phyloP scores from a whole-genome alignment of 2,797 vertebrate species.

The Ctenopoma kingsleyae region DNA sequence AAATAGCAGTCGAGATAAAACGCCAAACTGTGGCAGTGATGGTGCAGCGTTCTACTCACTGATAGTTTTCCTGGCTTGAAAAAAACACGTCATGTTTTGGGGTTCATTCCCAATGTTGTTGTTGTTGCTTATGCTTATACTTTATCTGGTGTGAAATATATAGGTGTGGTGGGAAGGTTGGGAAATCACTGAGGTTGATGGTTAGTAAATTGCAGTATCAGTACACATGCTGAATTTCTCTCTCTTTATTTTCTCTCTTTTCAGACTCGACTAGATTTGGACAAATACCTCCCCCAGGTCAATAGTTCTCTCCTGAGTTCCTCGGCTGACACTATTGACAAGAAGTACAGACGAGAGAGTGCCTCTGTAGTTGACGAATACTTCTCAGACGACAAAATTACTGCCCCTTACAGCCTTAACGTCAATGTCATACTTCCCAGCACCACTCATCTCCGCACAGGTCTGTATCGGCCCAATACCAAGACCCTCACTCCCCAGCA shows the following conservation, averaged over 20 bases:
- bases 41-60: background rate
- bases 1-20: background rate
- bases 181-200: background rate
- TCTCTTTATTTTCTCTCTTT: background rate
- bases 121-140: background rate
- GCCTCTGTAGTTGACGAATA: slow-evolving; percentile 93
- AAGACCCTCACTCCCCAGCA: slow-evolving; percentile 79
- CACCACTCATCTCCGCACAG: slow-evolving; percentile 90
- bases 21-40: too few species aligned
- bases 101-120: too few species aligned
- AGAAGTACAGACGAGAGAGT: slow-evolving; percentile 91
- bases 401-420: slow-evolving; percentile 90
- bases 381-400: slow-evolving; percentile 89
- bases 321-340: slow-evolving; percentile 71
- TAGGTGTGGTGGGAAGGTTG: background rate
- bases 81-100: too few species aligned
- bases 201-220: background rate
- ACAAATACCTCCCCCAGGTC: slow-evolving; percentile 88
- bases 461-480: slow-evolving; percentile 86
- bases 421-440: slow-evolving; percentile 93
- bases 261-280: slow-evolving; percentile 87
- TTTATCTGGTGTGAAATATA: background rate
- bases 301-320: slow-evolving; percentile 57
- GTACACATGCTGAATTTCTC: background rate
- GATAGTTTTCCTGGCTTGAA: too few species aligned